phyloP scores from a whole-genome alignment of 2,888 invertebrate species.

The Nasonia oneida region DNA sequence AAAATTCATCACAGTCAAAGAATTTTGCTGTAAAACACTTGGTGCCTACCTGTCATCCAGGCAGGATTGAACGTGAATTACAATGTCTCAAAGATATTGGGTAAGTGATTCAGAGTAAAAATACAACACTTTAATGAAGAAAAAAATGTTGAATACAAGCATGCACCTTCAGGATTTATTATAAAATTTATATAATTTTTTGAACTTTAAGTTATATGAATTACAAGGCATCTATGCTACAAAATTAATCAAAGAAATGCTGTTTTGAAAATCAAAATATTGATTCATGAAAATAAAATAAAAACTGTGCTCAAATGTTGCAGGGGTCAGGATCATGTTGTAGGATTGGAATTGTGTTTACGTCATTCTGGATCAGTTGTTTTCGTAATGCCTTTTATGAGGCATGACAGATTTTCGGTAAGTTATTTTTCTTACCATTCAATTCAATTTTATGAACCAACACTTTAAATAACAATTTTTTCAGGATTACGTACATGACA shows the following conservation, averaged over 20 bases:
- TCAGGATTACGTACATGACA: constrained; percentile 87
- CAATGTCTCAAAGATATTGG: constrained; percentile 89
- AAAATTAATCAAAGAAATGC: too few relatives aligned
- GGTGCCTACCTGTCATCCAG: constrained; percentile 92
- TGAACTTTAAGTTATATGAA: not conserved
- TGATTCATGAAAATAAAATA: not conserved
- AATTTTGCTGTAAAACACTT: constrained; percentile 92
- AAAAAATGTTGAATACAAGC: not conserved
- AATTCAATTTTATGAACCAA: constrained; percentile 20
- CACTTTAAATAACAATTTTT: constrained; percentile 65
- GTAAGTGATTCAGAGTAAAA: constrained; percentile 76
- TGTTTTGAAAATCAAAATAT: not conserved
- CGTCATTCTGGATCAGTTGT: constrained; percentile 89
- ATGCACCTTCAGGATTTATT: not conserved
- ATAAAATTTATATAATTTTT: not conserved
- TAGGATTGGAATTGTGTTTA: constrained; percentile 89
- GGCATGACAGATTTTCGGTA: constrained; percentile 89
- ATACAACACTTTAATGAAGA: not conserved
- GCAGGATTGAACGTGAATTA: constrained; percentile 89
- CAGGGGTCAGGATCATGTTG: constrained; percentile 90
- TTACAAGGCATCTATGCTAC: not conserved
- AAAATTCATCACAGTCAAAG: constrained; percentile 79
- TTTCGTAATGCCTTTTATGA: constrained; percentile 94
- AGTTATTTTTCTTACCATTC: constrained; percentile 73
- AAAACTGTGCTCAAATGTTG: constrained; percentile 70